Evolutionary conservation across 2,797 vertebrate species (phyloP), one percentile per base, ranked within the genome.

Genomic region (Phoebastria nigripes): DNA sequence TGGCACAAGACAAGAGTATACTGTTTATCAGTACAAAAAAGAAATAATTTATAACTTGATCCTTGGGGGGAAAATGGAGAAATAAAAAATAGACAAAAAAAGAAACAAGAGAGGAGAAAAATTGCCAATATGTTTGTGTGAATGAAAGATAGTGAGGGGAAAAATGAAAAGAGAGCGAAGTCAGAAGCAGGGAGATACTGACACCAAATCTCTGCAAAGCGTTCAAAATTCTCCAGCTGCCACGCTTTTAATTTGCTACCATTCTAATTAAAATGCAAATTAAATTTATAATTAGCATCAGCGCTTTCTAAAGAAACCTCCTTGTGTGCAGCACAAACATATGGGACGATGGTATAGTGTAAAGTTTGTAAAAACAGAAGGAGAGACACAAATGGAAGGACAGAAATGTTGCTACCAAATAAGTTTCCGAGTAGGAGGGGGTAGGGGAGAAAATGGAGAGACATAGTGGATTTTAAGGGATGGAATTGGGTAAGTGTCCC

Each of bases 261-360:
- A 98, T 99, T 99, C 99, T 99, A 99, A 99, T 99, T 99, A 99
- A 99, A 99, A 99, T 99, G 99, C 99, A 99, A 99, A 99, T 99
- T 99, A 99, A 99, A 99, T 99, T 99, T 99, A 99, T 99, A 99
- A 99, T 99, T 99, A 99, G 99, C 99, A 99, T 99, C 98, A 99
- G 99, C 98, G 98, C 99, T 99, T 99, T 99, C 99, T 99, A 99
- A 98, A 99, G 99, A 99, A 99, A 99, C 98, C 99, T 99, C 99
- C 99, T 99, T 99, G 99, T 98, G 98, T 98, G 97, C 98, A 97
- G 98, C 98, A 98, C 98, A 99, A 99, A 99, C 99, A 99, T 99
- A 99, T 99, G 99, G 99, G 99, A 97, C 76, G 98, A 98, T 98
- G 98, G 98, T 98, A 98, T 98, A 98, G 98, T 98, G 98, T 98